Evolutionary conservation across 2,797 vertebrate species (phyloP).

Genomic region (Artibeus lituratus): DNA sequence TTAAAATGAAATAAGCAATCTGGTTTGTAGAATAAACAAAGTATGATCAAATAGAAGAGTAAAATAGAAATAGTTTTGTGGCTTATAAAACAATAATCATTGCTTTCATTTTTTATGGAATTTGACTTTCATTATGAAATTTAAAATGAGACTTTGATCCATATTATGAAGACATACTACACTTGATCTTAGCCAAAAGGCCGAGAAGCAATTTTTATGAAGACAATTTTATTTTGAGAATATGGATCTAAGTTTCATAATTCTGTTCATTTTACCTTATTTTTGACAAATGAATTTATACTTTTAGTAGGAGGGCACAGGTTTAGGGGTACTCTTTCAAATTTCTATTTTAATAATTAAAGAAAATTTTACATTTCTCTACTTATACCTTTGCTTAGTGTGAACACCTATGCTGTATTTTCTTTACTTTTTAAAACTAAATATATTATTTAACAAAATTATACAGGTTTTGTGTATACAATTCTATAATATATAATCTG

Average conservation of each 20-base stretch:
- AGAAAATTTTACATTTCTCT: not conserved
- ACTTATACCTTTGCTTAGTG: not conserved
- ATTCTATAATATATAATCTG: not conserved
- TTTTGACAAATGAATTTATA: not conserved
- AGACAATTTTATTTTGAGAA: not conserved
- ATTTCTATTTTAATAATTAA: constrained; percentile 9
- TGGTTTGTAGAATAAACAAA: constrained; percentile 62
- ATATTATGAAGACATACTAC: not conserved
- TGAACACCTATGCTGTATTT: not conserved
- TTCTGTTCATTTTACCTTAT: constrained; percentile 35
- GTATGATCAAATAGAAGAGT: not conserved
- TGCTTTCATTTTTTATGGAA: not conserved
- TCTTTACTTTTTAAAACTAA: not conserved
- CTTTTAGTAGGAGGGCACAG: not conserved
- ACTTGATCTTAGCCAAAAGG: no score
- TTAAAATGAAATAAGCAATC: constrained; percentile 55
- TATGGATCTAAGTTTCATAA: not conserved
- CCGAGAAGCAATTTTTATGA: no score
- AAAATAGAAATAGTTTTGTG: constrained; percentile 9
- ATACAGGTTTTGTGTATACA: not conserved
- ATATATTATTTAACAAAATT: not conserved
- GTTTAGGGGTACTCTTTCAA: not conserved
- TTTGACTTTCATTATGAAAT: constrained; percentile 28
- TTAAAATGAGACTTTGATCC: not conserved
- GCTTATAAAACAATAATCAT: not conserved